Percentiles rank a stretch among this genome's conserved stretches.
These are phyloP conservation scores for Scomber scombrus DNA, from an alignment of 2,113 vertebrate species.

Conservation along the genomic window DNA sequence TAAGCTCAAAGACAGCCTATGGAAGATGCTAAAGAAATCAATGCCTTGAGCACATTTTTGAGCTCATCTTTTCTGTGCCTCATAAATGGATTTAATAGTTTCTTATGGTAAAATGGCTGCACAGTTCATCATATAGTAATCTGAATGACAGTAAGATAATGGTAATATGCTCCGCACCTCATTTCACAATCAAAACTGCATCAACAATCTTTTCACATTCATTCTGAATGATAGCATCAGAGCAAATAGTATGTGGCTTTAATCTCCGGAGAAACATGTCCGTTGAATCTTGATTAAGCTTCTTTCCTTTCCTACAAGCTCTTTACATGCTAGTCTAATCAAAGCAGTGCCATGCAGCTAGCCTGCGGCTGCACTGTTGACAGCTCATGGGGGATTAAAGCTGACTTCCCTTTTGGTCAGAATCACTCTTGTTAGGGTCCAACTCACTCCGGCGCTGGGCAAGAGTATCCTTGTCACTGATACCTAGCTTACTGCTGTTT, in stretches of 20 bases:
- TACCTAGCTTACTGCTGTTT: constrained; percentile 73
- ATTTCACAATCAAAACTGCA: constrained; percentile 44
- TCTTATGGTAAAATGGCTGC: constrained; percentile 8
- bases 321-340: constrained; percentile 69
- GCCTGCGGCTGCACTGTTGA: constrained; percentile 41
- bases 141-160: background rate
- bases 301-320: constrained; percentile 48
- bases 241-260: constrained; percentile 71
- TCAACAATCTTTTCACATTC: constrained; percentile 59
- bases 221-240: constrained; percentile 53
- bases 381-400: constrained; percentile 63
- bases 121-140: background rate
- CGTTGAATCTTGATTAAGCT: constrained; percentile 73
- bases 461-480: constrained; percentile 70
- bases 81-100: constrained; percentile 39
- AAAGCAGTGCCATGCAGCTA: constrained; percentile 60
- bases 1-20: constrained; percentile 16
- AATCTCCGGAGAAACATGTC: constrained; percentile 69
- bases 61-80: constrained; percentile 24
- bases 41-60: constrained; percentile 29
- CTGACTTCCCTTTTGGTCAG: constrained; percentile 72
- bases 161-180: constrained; percentile 15
- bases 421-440: constrained; percentile 59
- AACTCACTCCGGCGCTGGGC: constrained; percentile 32
- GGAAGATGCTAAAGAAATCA: constrained; percentile 47